Conservation (phyloP, 92 coral and sea anemone genomes). For the Heteractis magnifica region DNA sequence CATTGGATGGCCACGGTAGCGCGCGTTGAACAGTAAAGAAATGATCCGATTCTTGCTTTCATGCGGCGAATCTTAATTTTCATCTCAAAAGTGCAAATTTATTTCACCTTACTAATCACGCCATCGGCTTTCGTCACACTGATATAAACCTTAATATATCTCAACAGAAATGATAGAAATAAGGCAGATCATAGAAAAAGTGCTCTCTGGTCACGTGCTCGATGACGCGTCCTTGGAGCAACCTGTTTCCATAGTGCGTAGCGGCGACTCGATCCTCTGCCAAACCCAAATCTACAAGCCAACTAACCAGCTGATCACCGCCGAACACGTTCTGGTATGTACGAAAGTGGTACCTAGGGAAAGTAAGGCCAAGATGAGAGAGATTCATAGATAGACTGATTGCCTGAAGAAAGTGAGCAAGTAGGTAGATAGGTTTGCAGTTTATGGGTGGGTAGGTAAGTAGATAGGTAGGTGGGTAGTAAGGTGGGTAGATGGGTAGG, state of each 20-base stretch:
- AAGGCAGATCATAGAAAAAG: constrained; percentile 80
- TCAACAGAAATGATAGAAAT: constrained; percentile 59
- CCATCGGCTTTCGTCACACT: background rate
- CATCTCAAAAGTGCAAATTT: background rate
- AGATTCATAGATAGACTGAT: background rate
- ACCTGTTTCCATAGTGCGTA: constrained; percentile 82
- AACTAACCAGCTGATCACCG: constrained; percentile 82
- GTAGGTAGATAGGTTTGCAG: background rate
- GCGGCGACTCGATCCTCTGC: constrained; percentile 86
- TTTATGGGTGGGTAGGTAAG: background rate
- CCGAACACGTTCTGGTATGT: constrained; percentile 57
- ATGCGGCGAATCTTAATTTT: too few species aligned
- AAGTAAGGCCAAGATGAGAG: background rate
- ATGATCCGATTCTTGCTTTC: too few species aligned
- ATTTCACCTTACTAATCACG: too few species aligned
- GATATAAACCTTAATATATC: background rate
- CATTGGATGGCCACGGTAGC: too few species aligned
- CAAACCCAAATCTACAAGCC: constrained; percentile 86
- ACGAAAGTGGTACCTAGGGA: constrained; percentile 60
- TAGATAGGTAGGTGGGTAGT: background rate
- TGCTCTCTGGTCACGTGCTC: constrained; percentile 79
- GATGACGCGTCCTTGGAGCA: constrained; percentile 77
- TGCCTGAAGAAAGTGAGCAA: background rate
- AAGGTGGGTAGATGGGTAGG: background rate
- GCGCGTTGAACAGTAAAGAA: too few species aligned